phyloP scores from a whole-genome alignment of 2,888 invertebrate genomes.

The Hydroisotoma schaefferi region DNA sequence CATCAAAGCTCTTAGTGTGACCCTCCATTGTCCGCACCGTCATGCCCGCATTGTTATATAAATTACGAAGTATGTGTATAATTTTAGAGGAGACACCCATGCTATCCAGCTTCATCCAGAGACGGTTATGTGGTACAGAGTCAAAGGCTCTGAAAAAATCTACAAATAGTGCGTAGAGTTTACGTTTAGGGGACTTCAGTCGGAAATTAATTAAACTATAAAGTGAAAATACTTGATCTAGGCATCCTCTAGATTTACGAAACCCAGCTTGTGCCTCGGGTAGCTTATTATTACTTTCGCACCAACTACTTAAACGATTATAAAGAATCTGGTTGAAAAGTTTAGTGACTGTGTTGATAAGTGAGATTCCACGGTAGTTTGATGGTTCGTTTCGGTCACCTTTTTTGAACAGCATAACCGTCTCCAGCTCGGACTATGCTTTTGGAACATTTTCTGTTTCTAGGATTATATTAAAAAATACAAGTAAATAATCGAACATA shows the following conservation, averaged over 20 bases:
- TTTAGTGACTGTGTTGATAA: constrained; percentile 5
- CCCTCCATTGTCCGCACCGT: not conserved
- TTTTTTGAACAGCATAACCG: constrained; percentile 9
- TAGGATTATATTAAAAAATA: not conserved
- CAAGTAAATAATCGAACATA: too few relatives aligned
- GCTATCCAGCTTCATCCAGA: not conserved
- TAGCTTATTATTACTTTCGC: constrained; percentile 35
- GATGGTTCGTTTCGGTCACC: not conserved
- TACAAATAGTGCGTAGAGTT: constrained; percentile 43
- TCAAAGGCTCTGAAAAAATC: constrained; percentile 35
- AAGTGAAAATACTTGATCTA: constrained; percentile 46
- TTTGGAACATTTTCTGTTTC: not conserved
- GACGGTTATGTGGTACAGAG: not conserved
- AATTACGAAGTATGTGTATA: not conserved
- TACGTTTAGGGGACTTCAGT: too few relatives aligned
- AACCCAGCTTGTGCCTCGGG: constrained; percentile 48
- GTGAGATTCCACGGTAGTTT: constrained; percentile 10
- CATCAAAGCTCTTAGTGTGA: not conserved
- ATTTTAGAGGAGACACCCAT: not conserved
- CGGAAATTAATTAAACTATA: constrained; percentile 28
- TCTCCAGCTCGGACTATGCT: constrained; percentile 6
- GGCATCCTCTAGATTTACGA: constrained; percentile 29
- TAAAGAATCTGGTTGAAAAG: not conserved
- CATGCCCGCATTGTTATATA: not conserved
- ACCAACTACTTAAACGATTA: too few relatives aligned